Evolutionary conservation across 1,140 invertebrate species (phyloP), one percentile per base, ranked within the genome.

Genomic region (Triops cancriformis): DNA sequence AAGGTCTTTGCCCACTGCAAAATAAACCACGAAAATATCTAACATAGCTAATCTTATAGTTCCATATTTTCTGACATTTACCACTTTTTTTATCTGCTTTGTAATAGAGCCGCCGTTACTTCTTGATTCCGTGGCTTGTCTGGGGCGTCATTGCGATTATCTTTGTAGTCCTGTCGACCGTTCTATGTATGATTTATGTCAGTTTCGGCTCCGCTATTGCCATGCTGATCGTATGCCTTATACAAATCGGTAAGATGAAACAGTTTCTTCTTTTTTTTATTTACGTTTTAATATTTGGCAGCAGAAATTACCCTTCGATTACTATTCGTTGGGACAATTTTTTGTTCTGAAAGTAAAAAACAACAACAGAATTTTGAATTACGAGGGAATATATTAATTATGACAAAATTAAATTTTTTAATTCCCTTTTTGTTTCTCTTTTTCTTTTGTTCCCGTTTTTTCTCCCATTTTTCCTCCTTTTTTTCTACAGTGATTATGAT

Each of bases 81-180:
- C 51, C 51, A 64, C 51, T 18, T 26, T 42, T 11, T 18, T 43
- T 74, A 37, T 37, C 31, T 37, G 7, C 26, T 76, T 26, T 23
- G 27, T 76, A 31, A 28, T 51, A 76, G 72, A 74, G 75, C 28
- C 78, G 78, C 45, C 74, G 75, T 26, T 77, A 73, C 18, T 73
- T 79, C 14, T 26, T 79, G 12, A 26, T 79, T 18, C 78, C 78
- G 11, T 79, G 78, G 78, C 72, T 79, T n/a, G 72, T 79, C 64
- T 73, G 77, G 31, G 78, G 76, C 28, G 37, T 73, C 14, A 74
- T 79, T 27, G 75, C 43, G 23, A 76, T 79, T 26, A 26, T 79
- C 18, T 75, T 75, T 28, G 72, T 75, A 28, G 12, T 79, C 28
- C 14, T 73, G 23, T 12, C 5, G 23, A 73, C 45, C 7, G 76